These are phyloP conservation scores for Saguinus imperator DNA, from an alignment of 2,113 vertebrate genomes.

Conservation along the genomic window DNA sequence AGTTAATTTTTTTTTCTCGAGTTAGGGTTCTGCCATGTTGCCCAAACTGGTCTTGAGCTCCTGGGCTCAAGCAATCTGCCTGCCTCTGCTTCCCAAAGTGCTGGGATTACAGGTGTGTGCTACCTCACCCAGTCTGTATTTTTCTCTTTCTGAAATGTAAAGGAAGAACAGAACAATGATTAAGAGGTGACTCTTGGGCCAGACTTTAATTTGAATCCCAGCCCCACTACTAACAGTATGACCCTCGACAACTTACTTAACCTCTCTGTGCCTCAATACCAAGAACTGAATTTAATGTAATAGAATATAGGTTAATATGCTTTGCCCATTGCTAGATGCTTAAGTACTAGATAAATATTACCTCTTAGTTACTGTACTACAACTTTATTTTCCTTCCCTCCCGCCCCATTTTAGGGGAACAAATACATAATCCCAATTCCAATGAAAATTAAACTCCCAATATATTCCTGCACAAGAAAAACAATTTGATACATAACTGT, in stretches of 20 bases:
- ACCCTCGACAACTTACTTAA: neutral
- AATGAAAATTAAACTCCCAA: neutral
- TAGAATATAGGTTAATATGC: neutral
- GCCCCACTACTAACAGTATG: neutral
- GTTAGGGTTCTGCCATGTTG: too few relatives aligned
- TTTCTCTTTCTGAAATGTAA: conserved; percentile 45
- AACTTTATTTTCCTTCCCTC: neutral
- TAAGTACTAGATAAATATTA: conserved; percentile 23
- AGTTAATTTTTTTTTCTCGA: too few relatives aligned
- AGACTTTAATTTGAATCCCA: conserved; percentile 17
- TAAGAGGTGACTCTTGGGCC: neutral
- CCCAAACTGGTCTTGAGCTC: too few relatives aligned
- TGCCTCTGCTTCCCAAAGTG: too few relatives aligned
- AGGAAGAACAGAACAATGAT: neutral
- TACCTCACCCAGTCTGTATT: neutral
- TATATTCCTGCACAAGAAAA: neutral
- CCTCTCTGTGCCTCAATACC: neutral
- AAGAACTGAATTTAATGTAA: conserved; percentile 45
- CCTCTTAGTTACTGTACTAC: neutral
- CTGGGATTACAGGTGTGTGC: too few relatives aligned
- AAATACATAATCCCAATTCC: neutral
- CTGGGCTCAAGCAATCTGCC: too few relatives aligned
- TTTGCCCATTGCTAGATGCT: neutral
- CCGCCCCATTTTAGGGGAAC: neutral
- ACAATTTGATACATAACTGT: conserved; percentile 15